phyloP scores from a whole-genome alignment of 2,113 vertebrate genomes.

The Lipophrys pholis region DNA sequence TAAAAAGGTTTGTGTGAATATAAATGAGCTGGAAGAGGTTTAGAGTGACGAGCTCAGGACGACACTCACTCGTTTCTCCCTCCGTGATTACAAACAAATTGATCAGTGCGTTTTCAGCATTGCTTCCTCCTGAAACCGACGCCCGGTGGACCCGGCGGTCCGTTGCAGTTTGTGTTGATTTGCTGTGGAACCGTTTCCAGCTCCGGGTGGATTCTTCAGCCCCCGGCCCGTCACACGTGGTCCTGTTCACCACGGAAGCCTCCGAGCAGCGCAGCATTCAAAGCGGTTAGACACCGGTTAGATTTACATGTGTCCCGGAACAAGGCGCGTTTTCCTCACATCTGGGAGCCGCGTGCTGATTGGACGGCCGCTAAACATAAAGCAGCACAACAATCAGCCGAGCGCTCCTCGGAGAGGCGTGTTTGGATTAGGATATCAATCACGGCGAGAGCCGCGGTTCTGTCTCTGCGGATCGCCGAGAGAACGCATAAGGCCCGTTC shows the following conservation, averaged over 20 bases:
- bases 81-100: background rate
- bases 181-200: constrained; percentile 22
- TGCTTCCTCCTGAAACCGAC: background rate
- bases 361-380: constrained; percentile 65
- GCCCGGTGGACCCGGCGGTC: background rate
- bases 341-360: constrained; percentile 44
- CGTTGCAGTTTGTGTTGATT: constrained; percentile 13
- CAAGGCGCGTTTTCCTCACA: constrained; percentile 46
- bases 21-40: background rate
- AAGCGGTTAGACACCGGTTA: constrained; percentile 34
- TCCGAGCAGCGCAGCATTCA: constrained; percentile 53
- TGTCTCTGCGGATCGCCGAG: constrained; percentile 34
- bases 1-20: background rate
- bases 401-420: constrained; percentile 54
- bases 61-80: background rate
- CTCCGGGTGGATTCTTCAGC: constrained; percentile 31
- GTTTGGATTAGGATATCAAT: constrained; percentile 75
- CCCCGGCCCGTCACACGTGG: background rate
- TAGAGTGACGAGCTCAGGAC: too few species aligned
- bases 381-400: constrained; percentile 53
- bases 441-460: constrained; percentile 33
- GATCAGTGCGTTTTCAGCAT: too few species aligned
- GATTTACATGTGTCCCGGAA: constrained; percentile 72
- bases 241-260: constrained; percentile 3
- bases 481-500: constrained; percentile 33